Evolutionary conservation across 2,888 invertebrate genomes (phyloP).

Genomic region (Lampropteryx suffumata): DNA sequence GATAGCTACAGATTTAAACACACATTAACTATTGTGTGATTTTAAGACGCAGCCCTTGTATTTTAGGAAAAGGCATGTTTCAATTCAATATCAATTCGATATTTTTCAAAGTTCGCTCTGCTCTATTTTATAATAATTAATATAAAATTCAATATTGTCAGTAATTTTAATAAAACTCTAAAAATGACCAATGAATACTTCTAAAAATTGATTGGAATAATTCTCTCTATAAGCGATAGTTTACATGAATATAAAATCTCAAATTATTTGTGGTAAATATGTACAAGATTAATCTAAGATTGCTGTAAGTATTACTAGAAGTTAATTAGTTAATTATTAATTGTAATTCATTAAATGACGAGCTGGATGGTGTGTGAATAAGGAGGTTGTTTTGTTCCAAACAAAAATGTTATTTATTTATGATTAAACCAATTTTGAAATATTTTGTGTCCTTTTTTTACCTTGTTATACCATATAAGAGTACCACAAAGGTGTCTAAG

Average conservation of each 20-base stretch:
- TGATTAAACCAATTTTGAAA: constrained; percentile 83
- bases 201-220: constrained; percentile 68
- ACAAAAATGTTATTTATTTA: constrained; percentile 83
- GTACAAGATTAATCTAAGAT: constrained; percentile 80
- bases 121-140: not conserved
- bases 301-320: constrained; percentile 82
- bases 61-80: too few relatives aligned
- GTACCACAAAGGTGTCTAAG: too few relatives aligned
- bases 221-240: constrained; percentile 79
- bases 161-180: constrained; percentile 20
- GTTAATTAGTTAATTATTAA: constrained; percentile 77
- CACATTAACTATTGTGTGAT: too few relatives aligned
- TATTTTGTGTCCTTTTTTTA: constrained; percentile 37
- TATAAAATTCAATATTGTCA: not conserved
- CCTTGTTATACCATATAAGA: too few relatives aligned
- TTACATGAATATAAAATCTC: constrained; percentile 75
- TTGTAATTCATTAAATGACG: constrained; percentile 77
- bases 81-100: too few relatives aligned
- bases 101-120: too few relatives aligned
- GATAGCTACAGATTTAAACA: too few relatives aligned
- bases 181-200: constrained; percentile 64
- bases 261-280: constrained; percentile 80
- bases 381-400: constrained; percentile 82
- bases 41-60: too few relatives aligned
- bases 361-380: constrained; percentile 79